These are phyloP conservation scores for Lordiphosa collinella DNA, from an alignment of 1,140 invertebrate species.

Conservation along the genomic window DNA sequence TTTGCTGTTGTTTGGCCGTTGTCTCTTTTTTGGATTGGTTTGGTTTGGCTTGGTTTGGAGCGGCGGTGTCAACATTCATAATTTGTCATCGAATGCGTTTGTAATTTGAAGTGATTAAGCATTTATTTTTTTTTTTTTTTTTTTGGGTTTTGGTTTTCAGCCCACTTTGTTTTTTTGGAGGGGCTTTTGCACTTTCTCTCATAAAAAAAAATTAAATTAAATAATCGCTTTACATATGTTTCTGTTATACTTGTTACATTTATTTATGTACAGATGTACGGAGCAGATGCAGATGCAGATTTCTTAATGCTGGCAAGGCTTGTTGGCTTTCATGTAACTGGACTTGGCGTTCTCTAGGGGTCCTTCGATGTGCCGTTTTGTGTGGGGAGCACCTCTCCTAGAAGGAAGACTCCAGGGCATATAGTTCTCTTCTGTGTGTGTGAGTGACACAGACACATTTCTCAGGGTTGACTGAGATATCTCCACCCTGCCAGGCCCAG, in stretches of 20 bases:
- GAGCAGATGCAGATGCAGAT: no score
- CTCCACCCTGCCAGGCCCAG: no score
- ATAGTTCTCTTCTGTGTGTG: no score
- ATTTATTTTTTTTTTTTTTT: slow-evolving; percentile 34
- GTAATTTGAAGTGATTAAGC: slow-evolving; percentile 68
- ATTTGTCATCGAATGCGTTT: slow-evolving; percentile 72
- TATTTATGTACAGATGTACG: no score
- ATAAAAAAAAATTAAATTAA: slow-evolving; percentile 75
- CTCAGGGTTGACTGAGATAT: no score
- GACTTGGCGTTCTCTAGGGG: no score
- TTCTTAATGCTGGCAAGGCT: no score
- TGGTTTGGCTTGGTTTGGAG: slow-evolving; percentile 17
- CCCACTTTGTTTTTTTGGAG: slow-evolving; percentile 17
- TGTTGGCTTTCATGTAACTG: no score
- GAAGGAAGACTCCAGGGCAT: no score
- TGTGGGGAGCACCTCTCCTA: no score
- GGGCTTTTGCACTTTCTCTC: slow-evolving; percentile 72
- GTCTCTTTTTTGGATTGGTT: slow-evolving; percentile 17
- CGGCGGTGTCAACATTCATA: slow-evolving; percentile 61
- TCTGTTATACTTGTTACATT: slow-evolving; percentile 9
- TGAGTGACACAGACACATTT: no score
- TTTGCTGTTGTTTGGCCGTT: slow-evolving; percentile 67
- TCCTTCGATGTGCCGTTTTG: no score
- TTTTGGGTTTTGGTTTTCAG: slow-evolving; percentile 6
- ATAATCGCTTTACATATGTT: slow-evolving; percentile 41